Evolutionary conservation across 2,797 vertebrate species (phyloP).

Genomic region (Mus minutoides): DNA sequence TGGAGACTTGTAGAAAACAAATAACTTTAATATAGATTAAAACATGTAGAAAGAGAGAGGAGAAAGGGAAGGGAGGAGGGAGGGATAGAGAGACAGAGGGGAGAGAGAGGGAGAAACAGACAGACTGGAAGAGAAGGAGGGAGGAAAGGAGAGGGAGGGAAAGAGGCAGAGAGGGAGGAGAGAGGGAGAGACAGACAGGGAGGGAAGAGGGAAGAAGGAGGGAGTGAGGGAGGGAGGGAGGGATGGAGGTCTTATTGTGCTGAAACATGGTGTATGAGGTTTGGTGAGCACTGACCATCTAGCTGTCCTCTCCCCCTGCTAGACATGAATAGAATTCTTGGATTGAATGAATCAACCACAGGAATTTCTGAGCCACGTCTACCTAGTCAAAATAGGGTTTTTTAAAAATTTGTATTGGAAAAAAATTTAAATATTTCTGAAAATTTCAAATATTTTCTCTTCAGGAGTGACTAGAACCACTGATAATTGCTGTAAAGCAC

Average conservation of each 20-base stretch:
- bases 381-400: conserved; percentile 45
- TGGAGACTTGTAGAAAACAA: background rate
- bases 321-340: conserved; percentile 37
- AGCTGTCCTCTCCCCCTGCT: background rate
- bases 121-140: background rate
- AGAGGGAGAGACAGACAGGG: background rate
- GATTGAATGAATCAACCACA: conserved; percentile 34
- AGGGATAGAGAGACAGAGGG: no score
- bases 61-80: no score
- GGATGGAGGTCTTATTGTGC: background rate
- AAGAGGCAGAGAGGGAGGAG: no score
- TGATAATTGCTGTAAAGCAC: conserved; percentile 66
- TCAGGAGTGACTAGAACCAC: conserved; percentile 40
- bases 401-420: conserved; percentile 26
- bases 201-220: no score
- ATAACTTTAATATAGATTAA: background rate
- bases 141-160: background rate
- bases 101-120: background rate
- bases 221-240: no score
- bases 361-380: background rate
- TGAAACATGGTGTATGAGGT: background rate
- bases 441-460: conserved; percentile 44
- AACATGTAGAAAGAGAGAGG: background rate
- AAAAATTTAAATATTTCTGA: conserved; percentile 43
- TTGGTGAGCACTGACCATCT: background rate